phyloP scores from a whole-genome alignment of 2,113 vertebrate species.

The Ctenodactylus gundi region DNA sequence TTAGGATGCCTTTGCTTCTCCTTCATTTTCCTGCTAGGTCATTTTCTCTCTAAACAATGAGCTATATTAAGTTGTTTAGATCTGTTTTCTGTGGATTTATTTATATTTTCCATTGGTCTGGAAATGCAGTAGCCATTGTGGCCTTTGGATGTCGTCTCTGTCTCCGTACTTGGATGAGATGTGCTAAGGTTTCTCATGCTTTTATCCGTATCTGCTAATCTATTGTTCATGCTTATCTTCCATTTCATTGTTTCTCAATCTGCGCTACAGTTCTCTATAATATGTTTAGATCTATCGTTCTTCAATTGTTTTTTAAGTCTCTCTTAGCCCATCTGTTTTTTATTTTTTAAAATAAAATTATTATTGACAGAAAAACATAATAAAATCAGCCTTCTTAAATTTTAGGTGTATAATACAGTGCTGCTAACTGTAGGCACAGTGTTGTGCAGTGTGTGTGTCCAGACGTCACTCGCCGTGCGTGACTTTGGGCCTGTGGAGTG shows the following conservation, averaged over 20 bases:
- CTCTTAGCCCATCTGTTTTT: slow-evolving; percentile 2
- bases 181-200: background rate
- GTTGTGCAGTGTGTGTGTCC: background rate
- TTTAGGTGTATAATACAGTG: background rate
- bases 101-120: background rate
- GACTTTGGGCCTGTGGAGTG: background rate
- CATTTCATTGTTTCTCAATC: background rate
- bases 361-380: background rate
- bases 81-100: background rate
- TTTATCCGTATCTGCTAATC: background rate
- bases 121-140: background rate
- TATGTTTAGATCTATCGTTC: background rate
- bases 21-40: background rate
- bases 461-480: background rate
- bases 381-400: background rate
- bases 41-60: background rate
- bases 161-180: background rate
- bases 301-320: background rate
- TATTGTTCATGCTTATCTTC: background rate
- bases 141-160: background rate
- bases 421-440: background rate
- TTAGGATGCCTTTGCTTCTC: background rate
- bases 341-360: too few species aligned
- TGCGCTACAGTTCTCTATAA: background rate
- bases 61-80: background rate